Conservation (phyloP, 2,888 invertebrate species). For the Petrolisthes manimaculis region DNA sequence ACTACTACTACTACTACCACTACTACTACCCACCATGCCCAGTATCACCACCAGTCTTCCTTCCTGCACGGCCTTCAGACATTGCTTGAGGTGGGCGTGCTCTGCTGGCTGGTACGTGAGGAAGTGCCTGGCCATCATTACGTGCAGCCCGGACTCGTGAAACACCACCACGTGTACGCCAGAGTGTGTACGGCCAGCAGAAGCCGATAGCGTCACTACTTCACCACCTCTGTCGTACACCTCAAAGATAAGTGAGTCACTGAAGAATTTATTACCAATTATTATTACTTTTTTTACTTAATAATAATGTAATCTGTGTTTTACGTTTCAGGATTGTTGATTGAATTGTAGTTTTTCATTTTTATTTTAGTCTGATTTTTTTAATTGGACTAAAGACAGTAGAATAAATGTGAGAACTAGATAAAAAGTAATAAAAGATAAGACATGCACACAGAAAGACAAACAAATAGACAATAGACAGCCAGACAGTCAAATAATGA, state of each 20-base stretch:
- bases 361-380: too few relatives aligned
- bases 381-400: too few relatives aligned
- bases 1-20: slow-evolving; percentile 9
- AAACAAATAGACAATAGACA: too few relatives aligned
- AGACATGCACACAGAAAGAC: too few relatives aligned
- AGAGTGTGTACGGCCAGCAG: slow-evolving; percentile 10
- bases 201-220: not conserved
- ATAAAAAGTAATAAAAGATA: not conserved
- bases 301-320: too few relatives aligned
- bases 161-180: slow-evolving; percentile 48
- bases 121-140: slow-evolving; percentile 45
- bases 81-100: slow-evolving; percentile 16
- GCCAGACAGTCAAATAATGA: too few relatives aligned
- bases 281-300: too few relatives aligned
- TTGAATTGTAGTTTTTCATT: too few relatives aligned
- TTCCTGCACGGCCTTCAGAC: slow-evolving; percentile 22
- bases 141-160: slow-evolving; percentile 10
- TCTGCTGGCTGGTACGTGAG: slow-evolving; percentile 52
- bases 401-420: too few relatives aligned
- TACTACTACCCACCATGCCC: slow-evolving; percentile 30
- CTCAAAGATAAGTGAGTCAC: not conserved
- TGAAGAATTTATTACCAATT: too few relatives aligned
- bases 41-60: slow-evolving; percentile 29
- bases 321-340: too few relatives aligned
- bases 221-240: slow-evolving; percentile 11